phyloP scores from a whole-genome alignment of 2,888 invertebrate genomes.

The Gastracanthus pulcherrimus region DNA sequence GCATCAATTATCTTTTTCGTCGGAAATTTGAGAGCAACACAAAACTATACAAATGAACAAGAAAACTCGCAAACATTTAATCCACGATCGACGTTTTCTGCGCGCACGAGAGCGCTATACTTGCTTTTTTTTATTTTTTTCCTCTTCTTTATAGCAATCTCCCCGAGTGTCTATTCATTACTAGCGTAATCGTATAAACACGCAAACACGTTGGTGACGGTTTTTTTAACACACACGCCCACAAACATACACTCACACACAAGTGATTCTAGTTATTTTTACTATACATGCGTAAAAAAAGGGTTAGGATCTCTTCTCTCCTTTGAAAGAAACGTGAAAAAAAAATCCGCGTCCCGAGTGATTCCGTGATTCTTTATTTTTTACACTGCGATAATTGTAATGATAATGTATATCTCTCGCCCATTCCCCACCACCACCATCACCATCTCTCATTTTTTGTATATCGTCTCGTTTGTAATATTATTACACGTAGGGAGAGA shows the following conservation, averaged over 20 bases:
- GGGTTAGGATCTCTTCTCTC: slow-evolving; percentile 41
- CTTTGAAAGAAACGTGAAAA: neutral
- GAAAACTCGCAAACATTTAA: too few relatives aligned
- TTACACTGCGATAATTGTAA: slow-evolving; percentile 37
- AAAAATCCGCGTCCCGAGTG: slow-evolving; percentile 16
- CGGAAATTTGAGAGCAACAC: too few relatives aligned
- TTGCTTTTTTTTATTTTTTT: neutral
- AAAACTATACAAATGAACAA: too few relatives aligned
- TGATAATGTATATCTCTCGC: slow-evolving; percentile 31
- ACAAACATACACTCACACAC: slow-evolving; percentile 40
- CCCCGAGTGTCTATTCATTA: slow-evolving; percentile 1
- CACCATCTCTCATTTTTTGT: slow-evolving; percentile 14
- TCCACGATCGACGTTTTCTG: too few relatives aligned
- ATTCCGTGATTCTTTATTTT: slow-evolving; percentile 45
- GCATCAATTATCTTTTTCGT: slow-evolving; percentile 31
- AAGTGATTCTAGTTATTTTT: slow-evolving; percentile 74
- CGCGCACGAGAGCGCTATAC: slow-evolving; percentile 64
- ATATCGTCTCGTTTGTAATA: slow-evolving; percentile 29
- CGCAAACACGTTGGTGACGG: slow-evolving; percentile 49
- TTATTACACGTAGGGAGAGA: slow-evolving; percentile 2
- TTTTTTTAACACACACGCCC: slow-evolving; percentile 16
- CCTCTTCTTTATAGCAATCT: neutral
- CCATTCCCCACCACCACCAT: neutral
- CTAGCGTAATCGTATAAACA: slow-evolving; percentile 20
- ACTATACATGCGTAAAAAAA: slow-evolving; percentile 38